These are phyloP conservation scores for Halocaridina rubra DNA, from an alignment of 2,888 invertebrate species.

Conservation along the genomic window DNA sequence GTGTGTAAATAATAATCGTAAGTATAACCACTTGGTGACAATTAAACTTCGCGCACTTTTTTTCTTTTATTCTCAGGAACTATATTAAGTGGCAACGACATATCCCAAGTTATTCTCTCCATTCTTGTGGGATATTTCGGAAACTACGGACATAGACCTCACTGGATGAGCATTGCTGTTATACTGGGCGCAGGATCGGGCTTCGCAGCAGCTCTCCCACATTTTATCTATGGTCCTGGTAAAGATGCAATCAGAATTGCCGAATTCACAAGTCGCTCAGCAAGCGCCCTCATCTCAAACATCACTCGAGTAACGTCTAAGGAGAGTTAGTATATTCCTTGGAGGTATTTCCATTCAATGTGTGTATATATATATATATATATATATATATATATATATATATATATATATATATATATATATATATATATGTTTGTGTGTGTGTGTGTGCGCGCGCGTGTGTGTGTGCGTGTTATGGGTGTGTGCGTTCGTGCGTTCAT, in stretches of 20 bases:
- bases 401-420: too few species aligned
- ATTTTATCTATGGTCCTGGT: conserved; percentile 61
- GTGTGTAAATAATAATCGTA: neutral
- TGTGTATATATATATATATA: too few species aligned
- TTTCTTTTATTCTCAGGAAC: neutral
- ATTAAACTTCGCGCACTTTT: neutral
- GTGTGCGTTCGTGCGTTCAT: too few species aligned
- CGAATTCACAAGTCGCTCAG: neutral
- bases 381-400: too few species aligned
- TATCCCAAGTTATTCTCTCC: conserved; percentile 76
- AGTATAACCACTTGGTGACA: neutral
- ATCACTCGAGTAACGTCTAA: too few species aligned
- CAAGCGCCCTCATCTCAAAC: too few species aligned
- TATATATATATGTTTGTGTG: too few species aligned
- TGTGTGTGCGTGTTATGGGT: too few species aligned
- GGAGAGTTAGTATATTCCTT: too few species aligned
- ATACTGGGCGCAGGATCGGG: conserved; percentile 44
- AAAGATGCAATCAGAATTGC: conserved; percentile 39
- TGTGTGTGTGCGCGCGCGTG: too few species aligned
- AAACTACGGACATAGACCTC: conserved; percentile 60
- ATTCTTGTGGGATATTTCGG: conserved; percentile 62
- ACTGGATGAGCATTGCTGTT: conserved; percentile 59
- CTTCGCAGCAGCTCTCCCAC: conserved; percentile 55
- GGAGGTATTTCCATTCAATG: too few species aligned
- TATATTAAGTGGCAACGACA: conserved; percentile 75